phyloP scores from a whole-genome alignment of 2,113 vertebrate species.

The Myanophis thanlyinensis region DNA sequence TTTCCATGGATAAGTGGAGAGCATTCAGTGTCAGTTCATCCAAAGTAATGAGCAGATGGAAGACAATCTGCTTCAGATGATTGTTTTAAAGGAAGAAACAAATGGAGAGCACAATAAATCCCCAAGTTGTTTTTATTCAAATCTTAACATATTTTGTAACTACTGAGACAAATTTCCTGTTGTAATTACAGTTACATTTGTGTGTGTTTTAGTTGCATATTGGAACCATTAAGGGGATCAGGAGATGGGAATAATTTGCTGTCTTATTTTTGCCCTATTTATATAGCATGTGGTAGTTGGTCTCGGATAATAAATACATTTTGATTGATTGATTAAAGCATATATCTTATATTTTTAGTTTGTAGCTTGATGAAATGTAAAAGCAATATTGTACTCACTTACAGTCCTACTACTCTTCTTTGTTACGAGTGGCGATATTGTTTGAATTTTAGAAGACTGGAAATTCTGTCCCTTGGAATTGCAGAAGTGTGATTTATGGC shows the following conservation, averaged over 20 bases:
- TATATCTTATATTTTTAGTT: not conserved
- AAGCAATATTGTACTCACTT: not conserved
- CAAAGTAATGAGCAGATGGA: slow-evolving; percentile 21
- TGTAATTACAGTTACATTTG: not conserved
- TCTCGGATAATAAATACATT: not conserved
- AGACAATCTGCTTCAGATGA: slow-evolving; percentile 15
- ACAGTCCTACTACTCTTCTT: too few relatives aligned
- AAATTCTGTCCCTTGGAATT: not conserved
- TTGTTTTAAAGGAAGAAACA: slow-evolving; percentile 1
- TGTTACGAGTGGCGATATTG: not conserved
- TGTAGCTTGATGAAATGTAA: not conserved
- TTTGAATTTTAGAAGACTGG: not conserved
- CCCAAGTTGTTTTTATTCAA: slow-evolving; percentile 11
- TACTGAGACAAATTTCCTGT: slow-evolving; percentile 6
- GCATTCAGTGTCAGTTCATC: not conserved
- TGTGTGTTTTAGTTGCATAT: not conserved
- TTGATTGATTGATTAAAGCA: not conserved
- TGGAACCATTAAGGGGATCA: not conserved
- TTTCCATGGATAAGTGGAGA: not conserved
- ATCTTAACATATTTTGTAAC: not conserved
- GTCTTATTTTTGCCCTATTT: not conserved
- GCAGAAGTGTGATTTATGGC: not conserved
- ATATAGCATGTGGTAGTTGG: not conserved
- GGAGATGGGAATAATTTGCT: not conserved
- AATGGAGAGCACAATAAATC: not conserved